phyloP scores from a whole-genome alignment of 2,797 vertebrate genomes.

The Varecia variegata region DNA sequence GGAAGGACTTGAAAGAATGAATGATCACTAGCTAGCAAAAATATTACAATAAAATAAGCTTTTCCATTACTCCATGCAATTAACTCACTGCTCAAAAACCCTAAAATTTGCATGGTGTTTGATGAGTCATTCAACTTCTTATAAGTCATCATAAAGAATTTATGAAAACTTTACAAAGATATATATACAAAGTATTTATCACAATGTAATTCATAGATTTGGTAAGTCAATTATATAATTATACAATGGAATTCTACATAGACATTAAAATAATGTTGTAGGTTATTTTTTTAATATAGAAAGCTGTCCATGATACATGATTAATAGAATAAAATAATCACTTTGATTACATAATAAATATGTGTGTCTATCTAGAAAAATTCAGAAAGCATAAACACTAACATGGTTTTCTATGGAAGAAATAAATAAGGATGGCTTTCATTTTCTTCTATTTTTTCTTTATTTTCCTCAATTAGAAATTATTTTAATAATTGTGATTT shows the following conservation, averaged over 20 bases:
- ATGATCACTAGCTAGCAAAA: constrained; percentile 7
- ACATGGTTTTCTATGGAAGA: background rate
- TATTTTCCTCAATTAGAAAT: background rate
- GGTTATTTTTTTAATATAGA: constrained; percentile 14
- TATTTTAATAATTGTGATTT: constrained; percentile 17
- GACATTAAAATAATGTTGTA: background rate
- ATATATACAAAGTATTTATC: background rate
- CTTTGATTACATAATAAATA: constrained; percentile 13
- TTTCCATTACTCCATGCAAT: background rate
- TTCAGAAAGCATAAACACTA: background rate
- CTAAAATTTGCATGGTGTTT: background rate
- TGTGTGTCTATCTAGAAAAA: background rate
- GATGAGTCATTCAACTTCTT: background rate
- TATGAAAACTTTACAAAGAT: constrained; percentile 24
- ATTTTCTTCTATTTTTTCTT: background rate
- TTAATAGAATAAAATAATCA: constrained; percentile 7
- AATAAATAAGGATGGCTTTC: constrained; percentile 22
- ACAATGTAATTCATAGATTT: background rate
- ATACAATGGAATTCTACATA: background rate
- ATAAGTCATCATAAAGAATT: constrained; percentile 32
- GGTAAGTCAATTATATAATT: background rate
- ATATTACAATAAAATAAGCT: background rate
- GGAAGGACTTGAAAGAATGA: background rate
- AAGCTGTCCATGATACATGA: background rate
- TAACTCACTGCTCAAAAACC: background rate